phyloP scores from a whole-genome alignment of 2,888 invertebrate species.

The Lithophane ornitopus region DNA sequence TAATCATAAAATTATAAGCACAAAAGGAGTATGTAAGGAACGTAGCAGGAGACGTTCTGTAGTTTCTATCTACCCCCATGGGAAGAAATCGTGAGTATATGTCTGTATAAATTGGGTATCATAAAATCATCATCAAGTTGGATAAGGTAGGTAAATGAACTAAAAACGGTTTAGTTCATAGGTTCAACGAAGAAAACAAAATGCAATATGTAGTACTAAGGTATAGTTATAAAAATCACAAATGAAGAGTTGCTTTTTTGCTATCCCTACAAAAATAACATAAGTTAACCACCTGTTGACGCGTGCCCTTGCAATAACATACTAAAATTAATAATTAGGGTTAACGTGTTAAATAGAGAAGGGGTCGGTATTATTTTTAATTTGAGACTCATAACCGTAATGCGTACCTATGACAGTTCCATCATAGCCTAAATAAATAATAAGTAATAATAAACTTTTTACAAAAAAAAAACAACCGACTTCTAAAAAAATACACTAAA shows the following conservation, averaged over 20 bases:
- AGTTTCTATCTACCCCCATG: too few species aligned
- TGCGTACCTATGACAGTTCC: neutral
- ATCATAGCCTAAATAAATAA: too few species aligned
- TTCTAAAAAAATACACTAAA: too few species aligned
- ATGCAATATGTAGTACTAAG: neutral
- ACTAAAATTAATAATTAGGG: conserved; percentile 33
- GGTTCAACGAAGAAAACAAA: neutral
- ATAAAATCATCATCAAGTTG: neutral
- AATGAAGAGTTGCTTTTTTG: conserved; percentile 50
- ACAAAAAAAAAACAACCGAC: too few species aligned
- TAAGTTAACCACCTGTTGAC: conserved; percentile 81
- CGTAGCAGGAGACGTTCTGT: neutral
- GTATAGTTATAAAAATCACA: neutral
- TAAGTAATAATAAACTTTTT: too few species aligned
- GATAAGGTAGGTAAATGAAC: neutral
- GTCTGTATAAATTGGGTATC: too few species aligned
- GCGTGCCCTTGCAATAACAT: conserved; percentile 63
- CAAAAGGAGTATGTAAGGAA: too few species aligned
- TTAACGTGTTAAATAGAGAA: neutral
- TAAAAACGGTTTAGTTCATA: neutral
- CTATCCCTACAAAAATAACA: conserved; percentile 68
- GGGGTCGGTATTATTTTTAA: neutral
- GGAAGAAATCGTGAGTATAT: too few species aligned
- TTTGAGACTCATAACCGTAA: neutral
- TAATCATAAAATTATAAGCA: neutral